Evolutionary conservation across 2,797 vertebrate species (phyloP).

Genomic region (Thripadectes ignobilis): DNA sequence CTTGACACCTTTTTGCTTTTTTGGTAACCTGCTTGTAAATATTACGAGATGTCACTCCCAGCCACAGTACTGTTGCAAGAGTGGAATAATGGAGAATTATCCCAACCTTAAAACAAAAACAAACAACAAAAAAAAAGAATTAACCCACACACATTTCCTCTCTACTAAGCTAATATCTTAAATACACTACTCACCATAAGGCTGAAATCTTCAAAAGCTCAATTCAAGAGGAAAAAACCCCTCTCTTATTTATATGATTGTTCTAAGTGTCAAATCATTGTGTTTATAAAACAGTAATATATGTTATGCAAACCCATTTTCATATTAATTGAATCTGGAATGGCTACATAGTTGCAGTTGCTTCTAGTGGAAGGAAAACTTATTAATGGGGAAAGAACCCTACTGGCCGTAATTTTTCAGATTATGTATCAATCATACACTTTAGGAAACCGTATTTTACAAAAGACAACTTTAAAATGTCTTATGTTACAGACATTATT

Average conservation of each 20-base stretch:
- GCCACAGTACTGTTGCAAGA: conserved; percentile 92
- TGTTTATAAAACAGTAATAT: background rate
- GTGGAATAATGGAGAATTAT: conserved; percentile 97
- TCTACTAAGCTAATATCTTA: background rate
- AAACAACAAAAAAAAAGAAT: background rate
- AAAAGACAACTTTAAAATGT: background rate
- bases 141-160: background rate
- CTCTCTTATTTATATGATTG: background rate
- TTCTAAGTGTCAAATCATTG: background rate
- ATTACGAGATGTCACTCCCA: conserved; percentile 95
- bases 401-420: background rate
- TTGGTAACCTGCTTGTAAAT: conserved; percentile 97
- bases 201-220: background rate
- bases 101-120: conserved; percentile 82
- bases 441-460: background rate
- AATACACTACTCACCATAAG: accelerated
- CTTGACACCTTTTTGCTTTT: conserved; percentile 91
- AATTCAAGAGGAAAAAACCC: background rate
- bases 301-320: background rate
- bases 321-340: background rate
- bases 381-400: accelerated
- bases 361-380: background rate
- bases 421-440: background rate
- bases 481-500: background rate
- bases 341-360: background rate